These are phyloP conservation scores for Taphrorychus bicolor DNA, from an alignment of 2,888 invertebrate genomes.

Conservation along the genomic window DNA sequence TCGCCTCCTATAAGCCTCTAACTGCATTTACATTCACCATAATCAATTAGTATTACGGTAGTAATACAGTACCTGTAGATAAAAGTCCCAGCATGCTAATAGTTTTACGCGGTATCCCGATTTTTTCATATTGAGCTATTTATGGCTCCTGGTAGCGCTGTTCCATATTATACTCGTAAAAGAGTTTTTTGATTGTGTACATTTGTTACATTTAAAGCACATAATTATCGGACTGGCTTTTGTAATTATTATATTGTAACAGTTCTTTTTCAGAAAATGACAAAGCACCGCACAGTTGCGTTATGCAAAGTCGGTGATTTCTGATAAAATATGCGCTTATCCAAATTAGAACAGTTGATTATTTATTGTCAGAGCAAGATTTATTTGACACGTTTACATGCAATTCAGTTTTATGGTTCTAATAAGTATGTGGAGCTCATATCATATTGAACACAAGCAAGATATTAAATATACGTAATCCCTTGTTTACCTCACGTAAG, in stretches of 20 bases:
- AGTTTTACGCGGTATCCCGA: background rate
- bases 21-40: background rate
- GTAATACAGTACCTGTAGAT: background rate
- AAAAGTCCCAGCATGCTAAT: background rate
- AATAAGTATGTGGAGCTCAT: background rate
- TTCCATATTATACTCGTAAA: background rate
- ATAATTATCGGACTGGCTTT: background rate
- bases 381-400: background rate
- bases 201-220: background rate
- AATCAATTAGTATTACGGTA: background rate
- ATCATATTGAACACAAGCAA: too few relatives aligned
- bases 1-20: background rate
- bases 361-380: background rate
- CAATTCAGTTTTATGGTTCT: background rate
- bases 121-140: background rate
- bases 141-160: background rate
- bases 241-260: background rate
- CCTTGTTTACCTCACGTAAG: too few relatives aligned
- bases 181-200: background rate
- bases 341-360: background rate
- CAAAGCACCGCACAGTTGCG: background rate
- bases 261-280: background rate
- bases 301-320: background rate
- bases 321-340: background rate
- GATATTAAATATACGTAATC: too few relatives aligned